Base-by-base conservation (phyloP, 2,888 invertebrate species). In the Nasonia oneida region DNA sequence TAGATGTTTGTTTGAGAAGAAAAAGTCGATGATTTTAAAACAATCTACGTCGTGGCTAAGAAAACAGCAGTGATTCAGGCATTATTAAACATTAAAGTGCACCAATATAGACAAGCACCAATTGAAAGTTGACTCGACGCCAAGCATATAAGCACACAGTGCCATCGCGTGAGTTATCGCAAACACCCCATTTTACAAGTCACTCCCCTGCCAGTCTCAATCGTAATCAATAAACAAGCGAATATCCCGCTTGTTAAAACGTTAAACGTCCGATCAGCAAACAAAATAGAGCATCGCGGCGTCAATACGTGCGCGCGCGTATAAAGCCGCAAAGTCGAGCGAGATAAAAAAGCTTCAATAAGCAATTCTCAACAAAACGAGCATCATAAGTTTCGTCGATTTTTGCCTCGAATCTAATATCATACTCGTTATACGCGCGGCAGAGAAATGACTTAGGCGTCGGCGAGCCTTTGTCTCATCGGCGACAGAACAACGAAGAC, bases 381-480 rank as follows among this genome's bases (percentile, higher is more conserved):
- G 23, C n/a, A 3, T 67, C 64, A 33, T 67, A 67, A 67, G 33
- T 29, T 67, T 67, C 12, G 57, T n/a, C 18, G 23, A 71, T 37
- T 42, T 73, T 42, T 23, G 39, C n/a, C 73, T 73, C 42, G 47
- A 73, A 73, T 74, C 29, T 74, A 47, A 73, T 73, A 73, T 47
- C 15, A n/a, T 74, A 42, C 73, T 73, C 42, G 18, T 42, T 73
- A 73, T 74, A 50, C 23, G 33, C 29, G 18, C 15, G 42, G 18
- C 29, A 53, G 53, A 76, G 33, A 33, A 57, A 76, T 75, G 75
- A 76, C 6, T 57, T 74, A 57, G 61, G 77, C 37, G 74, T 61
- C 67, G 78, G 42, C 47, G 18, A 15, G 78, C 42, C 47, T 79
- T 67, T 67, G 67, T 67, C 23, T 67, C 78, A 67, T 67, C 67